Evolutionary conservation across 92 coral and sea anemone genomes (phyloP), one percentile per base, ranked within the genome.

Genomic region (Nematostella vectensis): DNA sequence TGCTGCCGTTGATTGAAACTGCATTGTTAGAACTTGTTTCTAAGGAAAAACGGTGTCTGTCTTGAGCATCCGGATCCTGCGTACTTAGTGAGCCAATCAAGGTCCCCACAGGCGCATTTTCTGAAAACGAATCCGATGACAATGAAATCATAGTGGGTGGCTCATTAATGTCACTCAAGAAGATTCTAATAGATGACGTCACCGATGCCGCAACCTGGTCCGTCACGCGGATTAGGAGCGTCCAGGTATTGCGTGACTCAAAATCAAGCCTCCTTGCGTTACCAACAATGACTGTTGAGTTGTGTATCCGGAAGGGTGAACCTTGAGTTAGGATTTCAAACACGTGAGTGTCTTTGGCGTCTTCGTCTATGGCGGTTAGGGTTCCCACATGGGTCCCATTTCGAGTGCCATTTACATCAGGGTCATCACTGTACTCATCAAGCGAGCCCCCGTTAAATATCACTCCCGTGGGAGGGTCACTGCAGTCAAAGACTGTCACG

Each of bases 301-400:
- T 56, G 65, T 64, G 62, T 4, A 80, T 47, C 22, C 30, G 26
- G 69, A 80, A 75, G 29, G 62, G 38, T 17, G 31, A 29, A 29
- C 29, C 29, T 4, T 17, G 53, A 25, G 38, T 59, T 0, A 75
- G 18, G 37, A 80, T 58, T 25, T 70, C 59, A 63, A 75, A 80
- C 29, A 55, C 37, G 53, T 80, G 87, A 1, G 45, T 29, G 29
- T 80, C 77, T 13, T 58, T 54, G 6, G 52, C 11, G 39, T 80
- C 87, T 57, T 80, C 83, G 54, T 80, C 87, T 16, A 75, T 21
- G 27, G 87, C 72, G 17, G 72, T 16, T 22, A 80, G 58, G 67
- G 75, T 80, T 0, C 87, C 82, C 18, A 80, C 53, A 57, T 61
- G 38, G 43, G 87, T 36, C 6, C 82, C 77, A 68, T 80, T 80